phyloP scores from a whole-genome alignment of 2,888 invertebrate genomes.

The Drosophila fungiperda region DNA sequence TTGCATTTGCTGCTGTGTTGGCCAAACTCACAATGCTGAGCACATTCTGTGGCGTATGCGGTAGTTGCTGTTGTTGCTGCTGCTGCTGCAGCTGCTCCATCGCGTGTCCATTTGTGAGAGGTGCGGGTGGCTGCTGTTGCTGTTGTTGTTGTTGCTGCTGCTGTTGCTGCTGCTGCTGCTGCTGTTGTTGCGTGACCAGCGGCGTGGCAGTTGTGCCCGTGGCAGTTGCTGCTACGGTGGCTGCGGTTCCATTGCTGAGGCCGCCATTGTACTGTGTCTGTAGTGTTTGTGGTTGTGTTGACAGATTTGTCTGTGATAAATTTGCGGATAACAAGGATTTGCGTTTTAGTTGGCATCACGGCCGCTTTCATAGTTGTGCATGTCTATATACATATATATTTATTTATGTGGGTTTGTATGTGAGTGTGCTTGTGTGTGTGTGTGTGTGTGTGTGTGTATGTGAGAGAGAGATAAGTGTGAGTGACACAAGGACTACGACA shows the following conservation, averaged over 20 bases:
- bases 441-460: conserved; percentile 15
- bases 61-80: conserved; percentile 64
- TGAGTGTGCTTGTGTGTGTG: conserved; percentile 12
- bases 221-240: conserved; percentile 39
- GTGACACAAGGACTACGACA: conserved; percentile 55
- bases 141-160: conserved; percentile 24
- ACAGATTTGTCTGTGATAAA: conserved; percentile 82
- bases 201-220: conserved; percentile 60
- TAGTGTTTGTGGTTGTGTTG: conserved; percentile 73
- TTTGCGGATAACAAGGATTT: conserved; percentile 82
- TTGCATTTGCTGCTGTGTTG: conserved; percentile 53
- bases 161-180: conserved; percentile 44
- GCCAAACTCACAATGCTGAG: conserved; percentile 85
- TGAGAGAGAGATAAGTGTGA: conserved; percentile 7
- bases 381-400: conserved; percentile 16
- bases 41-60: conserved; percentile 76
- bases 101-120: conserved; percentile 77
- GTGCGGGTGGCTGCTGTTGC: conserved; percentile 64
- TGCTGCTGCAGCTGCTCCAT: conserved; percentile 72
- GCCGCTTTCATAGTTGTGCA: conserved; percentile 49
- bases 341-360: conserved; percentile 72
- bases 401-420: background rate
- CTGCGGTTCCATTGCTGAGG: conserved; percentile 55
- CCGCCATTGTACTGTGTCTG: conserved; percentile 69
- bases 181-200: conserved; percentile 65